Base-by-base conservation (phyloP, 1,140 invertebrate genomes). In the Ips nitidus region DNA sequence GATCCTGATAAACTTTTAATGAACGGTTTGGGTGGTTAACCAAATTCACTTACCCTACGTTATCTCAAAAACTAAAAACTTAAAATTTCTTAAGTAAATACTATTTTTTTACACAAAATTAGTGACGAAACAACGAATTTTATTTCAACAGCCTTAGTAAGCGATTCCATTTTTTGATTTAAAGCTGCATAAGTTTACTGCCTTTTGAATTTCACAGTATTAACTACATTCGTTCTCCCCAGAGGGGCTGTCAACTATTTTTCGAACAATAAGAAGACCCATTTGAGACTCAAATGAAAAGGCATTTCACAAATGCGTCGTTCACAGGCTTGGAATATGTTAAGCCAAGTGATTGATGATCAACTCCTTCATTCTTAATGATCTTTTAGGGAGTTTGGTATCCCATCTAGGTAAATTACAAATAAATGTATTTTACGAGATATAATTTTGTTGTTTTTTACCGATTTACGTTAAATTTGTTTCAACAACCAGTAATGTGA, bases 371-470 rank as follows among this genome's bases (percentile, higher is more conserved):
- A 50, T 22, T 73, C 70, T 50, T 73, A 67, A 38, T 50, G 52
- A 41, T 73, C 72, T 68, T 73, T 63, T 37, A 73, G 50, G 2
- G 69, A 63, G 37, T 39, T 70, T 40, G 70, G 66, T 8, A 73
- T 68, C 52, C 70, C 68, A 39, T 73, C 68, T 40, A 73, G 70
- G 41, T 73, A 50, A 50, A 50, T 56, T 39, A 39, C 53, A 39
- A 6, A 50, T 50, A 50, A 50, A 50, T 50, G 22, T 50, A 50
- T 50, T 22, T 50, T 22, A 22, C 22, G 22, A 22, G 22, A 22
- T 22, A 22, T 22, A 22, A 22, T 22, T 22, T 22, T 22, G 22
- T 22, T 22, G 22, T 22, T 22, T 22, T 22, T 22, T 22, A 22
- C 22, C 22, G 22, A 22, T 22, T 22, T 22, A 1, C 5, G 45